These are phyloP conservation scores for Anabacerthia variegaticeps DNA, from an alignment of 2,797 vertebrate genomes.

Conservation along the genomic window DNA sequence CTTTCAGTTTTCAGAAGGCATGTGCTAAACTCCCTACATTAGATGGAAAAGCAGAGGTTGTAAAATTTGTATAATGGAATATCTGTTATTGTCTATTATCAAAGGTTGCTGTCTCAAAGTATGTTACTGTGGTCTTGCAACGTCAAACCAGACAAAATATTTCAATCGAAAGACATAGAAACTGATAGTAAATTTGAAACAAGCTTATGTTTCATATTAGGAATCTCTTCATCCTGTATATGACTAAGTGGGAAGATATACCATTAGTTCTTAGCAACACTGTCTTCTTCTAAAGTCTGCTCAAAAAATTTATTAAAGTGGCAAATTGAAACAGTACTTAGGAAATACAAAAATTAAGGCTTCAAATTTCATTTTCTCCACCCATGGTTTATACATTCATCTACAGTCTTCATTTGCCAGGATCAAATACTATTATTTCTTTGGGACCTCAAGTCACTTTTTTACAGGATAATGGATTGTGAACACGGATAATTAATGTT, in stretches of 20 bases:
- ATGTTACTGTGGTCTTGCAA: not conserved
- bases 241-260: not conserved
- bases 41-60: constrained; percentile 2
- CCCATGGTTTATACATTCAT: not conserved
- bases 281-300: not conserved
- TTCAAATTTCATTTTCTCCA: not conserved
- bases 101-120: constrained; percentile 1
- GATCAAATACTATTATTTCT: not conserved
- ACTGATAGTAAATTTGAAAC: not conserved
- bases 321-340: not conserved
- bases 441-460: not conserved
- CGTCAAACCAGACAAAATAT: constrained; percentile 9
- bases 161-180: not conserved
- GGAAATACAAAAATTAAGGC: not conserved
- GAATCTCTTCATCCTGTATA: not conserved
- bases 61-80: constrained; percentile 17
- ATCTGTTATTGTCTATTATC: constrained; percentile 14
- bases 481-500: not conserved
- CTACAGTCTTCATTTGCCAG: not conserved
- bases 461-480: not conserved
- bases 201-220: not conserved
- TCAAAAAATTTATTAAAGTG: not conserved
- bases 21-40: not conserved
- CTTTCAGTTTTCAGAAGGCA: constrained; percentile 27
- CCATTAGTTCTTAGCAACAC: not conserved